Percentiles rank a stretch among this genome's conserved stretches.
Evolutionary conservation across 2,113 vertebrate genomes (phyloP).

Genomic region (Nothoprocta pentlandii): DNA sequence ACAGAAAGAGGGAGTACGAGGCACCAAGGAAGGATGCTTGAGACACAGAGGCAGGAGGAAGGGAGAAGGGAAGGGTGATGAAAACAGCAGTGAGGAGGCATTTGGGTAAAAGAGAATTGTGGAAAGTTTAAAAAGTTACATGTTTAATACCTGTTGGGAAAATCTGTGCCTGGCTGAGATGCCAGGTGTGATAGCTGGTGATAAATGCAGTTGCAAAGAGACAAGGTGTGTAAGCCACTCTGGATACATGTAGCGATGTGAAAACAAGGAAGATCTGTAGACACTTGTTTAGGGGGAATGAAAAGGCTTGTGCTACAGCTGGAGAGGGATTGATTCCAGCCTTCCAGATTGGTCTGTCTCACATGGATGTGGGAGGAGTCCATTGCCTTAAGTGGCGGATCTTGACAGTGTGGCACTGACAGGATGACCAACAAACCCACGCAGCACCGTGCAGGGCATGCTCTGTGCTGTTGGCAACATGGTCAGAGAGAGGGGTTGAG

Average conservation of each 20-base stretch:
- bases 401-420: neutral
- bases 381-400: neutral
- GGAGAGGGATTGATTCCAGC: neutral
- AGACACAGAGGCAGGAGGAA: neutral
- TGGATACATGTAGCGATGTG: neutral
- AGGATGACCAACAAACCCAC: fast-evolving
- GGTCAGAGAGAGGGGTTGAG: fast-evolving
- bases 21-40: neutral
- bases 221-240: fast-evolving
- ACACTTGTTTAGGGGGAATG: fast-evolving
- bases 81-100: neutral
- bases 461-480: neutral
- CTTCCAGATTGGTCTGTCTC: neutral
- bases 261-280: neutral
- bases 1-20: neutral
- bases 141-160: neutral
- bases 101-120: neutral
- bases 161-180: neutral
- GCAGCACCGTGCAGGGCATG: neutral
- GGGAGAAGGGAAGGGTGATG: neutral
- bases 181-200: neutral
- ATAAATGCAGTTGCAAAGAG: neutral
- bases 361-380: neutral
- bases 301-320: neutral
- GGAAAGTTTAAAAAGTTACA: neutral